Evolutionary conservation across 2,113 vertebrate species (phyloP).

Genomic region (Tretioscincus oriximinensis): DNA sequence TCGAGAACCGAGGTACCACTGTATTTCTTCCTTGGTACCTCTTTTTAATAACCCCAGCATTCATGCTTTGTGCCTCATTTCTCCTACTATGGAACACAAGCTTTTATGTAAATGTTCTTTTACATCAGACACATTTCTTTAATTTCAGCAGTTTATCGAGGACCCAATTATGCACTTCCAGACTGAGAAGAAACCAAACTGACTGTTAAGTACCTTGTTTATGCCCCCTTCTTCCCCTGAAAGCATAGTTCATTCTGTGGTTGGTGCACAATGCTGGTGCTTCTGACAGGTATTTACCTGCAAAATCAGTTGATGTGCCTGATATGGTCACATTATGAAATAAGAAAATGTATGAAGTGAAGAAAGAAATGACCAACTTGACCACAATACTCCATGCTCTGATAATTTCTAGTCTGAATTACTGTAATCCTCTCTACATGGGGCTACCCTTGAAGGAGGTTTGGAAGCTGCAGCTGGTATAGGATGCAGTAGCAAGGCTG

Average conservation of each 20-base stretch:
- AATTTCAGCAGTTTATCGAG: slow-evolving; percentile 49
- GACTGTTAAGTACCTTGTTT: slow-evolving; percentile 41
- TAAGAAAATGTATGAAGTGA: not conserved
- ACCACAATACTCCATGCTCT: no score
- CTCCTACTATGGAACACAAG: slow-evolving; percentile 1
- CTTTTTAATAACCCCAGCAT: not conserved
- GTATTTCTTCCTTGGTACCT: not conserved
- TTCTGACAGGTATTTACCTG: slow-evolving; percentile 7
- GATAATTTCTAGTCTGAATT: no score
- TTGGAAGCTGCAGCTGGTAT: no score
- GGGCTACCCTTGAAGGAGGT: no score
- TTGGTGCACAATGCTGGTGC: slow-evolving; percentile 27
- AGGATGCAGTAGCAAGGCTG: no score
- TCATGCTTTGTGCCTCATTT: slow-evolving; percentile 18
- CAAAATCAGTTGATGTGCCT: slow-evolving; percentile 19
- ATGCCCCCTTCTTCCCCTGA: not conserved
- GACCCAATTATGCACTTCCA: slow-evolving; percentile 58
- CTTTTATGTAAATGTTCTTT: slow-evolving; percentile 37
- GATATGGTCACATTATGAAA: slow-evolving; percentile 39
- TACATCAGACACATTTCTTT: slow-evolving; percentile 32
- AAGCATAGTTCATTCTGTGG: not conserved
- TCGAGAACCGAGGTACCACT: no score
- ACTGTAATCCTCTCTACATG: no score
- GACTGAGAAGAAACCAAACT: slow-evolving; percentile 28
- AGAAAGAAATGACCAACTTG: not conserved